phyloP scores from a whole-genome alignment of 2,797 vertebrate species.

The Parotocinclus haroldoi region DNA sequence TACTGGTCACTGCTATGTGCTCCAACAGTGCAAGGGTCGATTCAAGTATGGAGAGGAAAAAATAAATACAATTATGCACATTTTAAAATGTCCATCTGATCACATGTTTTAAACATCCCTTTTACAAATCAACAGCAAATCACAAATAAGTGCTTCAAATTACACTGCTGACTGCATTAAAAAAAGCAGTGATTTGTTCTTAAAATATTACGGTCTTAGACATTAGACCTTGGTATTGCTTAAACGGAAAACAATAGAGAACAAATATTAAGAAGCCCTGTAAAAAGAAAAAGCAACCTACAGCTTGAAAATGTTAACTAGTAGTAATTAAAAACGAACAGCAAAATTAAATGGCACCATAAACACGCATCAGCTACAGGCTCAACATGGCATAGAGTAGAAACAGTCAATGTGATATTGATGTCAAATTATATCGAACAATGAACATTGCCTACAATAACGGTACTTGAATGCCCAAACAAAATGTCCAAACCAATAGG shows the following conservation, averaged over 20 bases:
- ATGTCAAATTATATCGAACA: too few relatives aligned
- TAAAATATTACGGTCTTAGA: constrained; percentile 3
- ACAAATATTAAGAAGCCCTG: neutral
- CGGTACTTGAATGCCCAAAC: too few relatives aligned
- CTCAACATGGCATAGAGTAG: too few relatives aligned
- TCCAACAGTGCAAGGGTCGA: constrained; percentile 24
- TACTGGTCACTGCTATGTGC: constrained; percentile 16
- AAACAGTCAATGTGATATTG: too few relatives aligned
- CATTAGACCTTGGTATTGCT: neutral
- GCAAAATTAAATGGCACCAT: neutral
- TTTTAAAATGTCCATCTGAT: constrained; percentile 1
- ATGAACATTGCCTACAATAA: too few relatives aligned
- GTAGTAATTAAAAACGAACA: neutral
- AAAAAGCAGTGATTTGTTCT: constrained; percentile 1
- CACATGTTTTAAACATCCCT: constrained; percentile 1
- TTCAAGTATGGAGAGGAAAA: constrained; percentile 2
- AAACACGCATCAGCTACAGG: too few relatives aligned
- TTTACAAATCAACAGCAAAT: constrained; percentile 21
- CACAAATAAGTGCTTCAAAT: neutral
- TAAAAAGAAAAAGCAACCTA: neutral
- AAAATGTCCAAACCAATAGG: too few relatives aligned
- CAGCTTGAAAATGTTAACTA: neutral
- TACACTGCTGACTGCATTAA: neutral
- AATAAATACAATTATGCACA: constrained; percentile 7
- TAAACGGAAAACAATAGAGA: neutral